Evolutionary conservation across 2,113 vertebrate species (phyloP), one percentile per base, ranked within the genome.

Genomic region (Anarrhichthys ocellatus): DNA sequence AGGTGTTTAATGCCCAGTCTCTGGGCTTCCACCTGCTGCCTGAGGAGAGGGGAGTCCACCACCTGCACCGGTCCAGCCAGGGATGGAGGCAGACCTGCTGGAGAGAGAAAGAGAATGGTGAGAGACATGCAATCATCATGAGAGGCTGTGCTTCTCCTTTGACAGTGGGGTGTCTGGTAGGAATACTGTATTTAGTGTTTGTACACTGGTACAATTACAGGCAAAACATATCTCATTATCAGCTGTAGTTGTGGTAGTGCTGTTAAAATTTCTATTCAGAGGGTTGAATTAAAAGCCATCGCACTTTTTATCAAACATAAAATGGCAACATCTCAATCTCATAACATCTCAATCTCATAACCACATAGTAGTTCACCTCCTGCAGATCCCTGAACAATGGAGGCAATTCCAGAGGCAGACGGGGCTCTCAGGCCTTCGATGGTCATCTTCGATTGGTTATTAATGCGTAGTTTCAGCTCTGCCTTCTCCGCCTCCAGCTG

Each of bases 401-500:
- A 97, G 29, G 97, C 96, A 0, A 99, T 97, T 9, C 97, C 97
- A 0, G 97, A 96, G 44, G 95, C 91, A 0, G 96, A 94, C 0
- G 94, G 76, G 0, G 95, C 96, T 1, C 97, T 94, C 74, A 97
- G 93, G 2, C 97, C 96, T 87, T 99, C 98, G 0, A 97, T 96
- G 2, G 96, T 97, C 80, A 97, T 91, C 93, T 98, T 99, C 0
- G 98, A 97, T 83, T 99, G 98, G 93, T 87, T 98, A 88, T 82
- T 97, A 54, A 99, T 86, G 9, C 98, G 94, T 86, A 97, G 98
- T 91, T 99, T 98, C 59, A 99, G 93, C 89, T 99, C 98, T 6
- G 95, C 90, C 84, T 99, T 99, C 92, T 99, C 98, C 0, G 98
- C 95, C 86, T 99, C 98, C 89, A 99, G 95, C 93, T 99, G 98